Evolutionary conservation across 2,797 vertebrate genomes (phyloP).

Genomic region (Sebastes variabilis): DNA sequence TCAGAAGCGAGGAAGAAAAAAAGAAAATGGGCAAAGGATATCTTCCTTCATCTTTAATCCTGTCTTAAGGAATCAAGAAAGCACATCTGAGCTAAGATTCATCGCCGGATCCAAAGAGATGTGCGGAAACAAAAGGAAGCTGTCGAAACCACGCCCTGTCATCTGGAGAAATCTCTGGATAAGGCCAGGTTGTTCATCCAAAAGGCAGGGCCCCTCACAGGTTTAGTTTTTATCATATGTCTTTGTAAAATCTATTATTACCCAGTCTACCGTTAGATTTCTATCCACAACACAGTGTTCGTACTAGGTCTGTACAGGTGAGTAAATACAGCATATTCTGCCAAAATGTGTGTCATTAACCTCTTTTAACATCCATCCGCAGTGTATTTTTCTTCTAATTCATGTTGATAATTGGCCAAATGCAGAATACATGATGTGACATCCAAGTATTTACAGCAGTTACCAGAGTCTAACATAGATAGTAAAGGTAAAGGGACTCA

Average conservation of each 20-base stretch:
- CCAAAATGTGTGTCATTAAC: neutral
- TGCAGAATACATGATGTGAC: neutral
- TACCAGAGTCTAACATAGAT: neutral
- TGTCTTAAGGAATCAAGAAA: slow-evolving; percentile 51
- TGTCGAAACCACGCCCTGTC: slow-evolving; percentile 33
- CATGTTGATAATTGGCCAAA: neutral
- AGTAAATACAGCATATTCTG: neutral
- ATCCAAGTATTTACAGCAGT: neutral
- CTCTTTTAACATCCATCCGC: neutral
- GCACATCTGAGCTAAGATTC: slow-evolving; percentile 52
- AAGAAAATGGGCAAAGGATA: slow-evolving; percentile 18
- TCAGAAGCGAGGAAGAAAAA: slow-evolving; percentile 28
- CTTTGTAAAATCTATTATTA: slow-evolving; percentile 6
- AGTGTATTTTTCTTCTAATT: neutral
- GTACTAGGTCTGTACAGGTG: neutral
- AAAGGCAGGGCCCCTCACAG: slow-evolving; percentile 7
- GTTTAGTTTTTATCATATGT: neutral
- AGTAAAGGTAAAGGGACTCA: neutral
- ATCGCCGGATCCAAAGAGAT: slow-evolving; percentile 56
- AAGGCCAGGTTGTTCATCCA: slow-evolving; percentile 17
- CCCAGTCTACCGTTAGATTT: neutral
- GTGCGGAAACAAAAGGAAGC: slow-evolving; percentile 50
- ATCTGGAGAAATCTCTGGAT: slow-evolving; percentile 23
- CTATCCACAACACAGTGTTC: neutral
- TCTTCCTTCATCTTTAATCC: slow-evolving; percentile 51